Percentiles rank a stretch among this genome's conserved stretches.
These are phyloP conservation scores for Anguilla japonica DNA, from an alignment of 2,113 vertebrate species.

Conservation along the genomic window DNA sequence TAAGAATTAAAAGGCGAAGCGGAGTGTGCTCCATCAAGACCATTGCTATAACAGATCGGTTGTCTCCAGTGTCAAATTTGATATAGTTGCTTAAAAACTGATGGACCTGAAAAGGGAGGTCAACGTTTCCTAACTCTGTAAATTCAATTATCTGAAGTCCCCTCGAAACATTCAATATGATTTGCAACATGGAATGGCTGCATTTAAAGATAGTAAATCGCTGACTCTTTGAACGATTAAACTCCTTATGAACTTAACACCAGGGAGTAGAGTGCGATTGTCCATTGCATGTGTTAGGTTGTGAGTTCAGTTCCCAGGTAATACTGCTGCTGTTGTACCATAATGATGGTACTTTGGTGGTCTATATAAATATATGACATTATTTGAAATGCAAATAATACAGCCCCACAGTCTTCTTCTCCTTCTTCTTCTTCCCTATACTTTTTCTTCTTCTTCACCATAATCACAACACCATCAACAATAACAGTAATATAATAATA, in stretches of 20 bases:
- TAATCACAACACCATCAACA: not conserved
- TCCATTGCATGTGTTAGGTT: not conserved
- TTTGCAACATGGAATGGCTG: constrained; percentile 51
- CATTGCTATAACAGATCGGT: constrained; percentile 68
- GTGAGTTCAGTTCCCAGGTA: not conserved
- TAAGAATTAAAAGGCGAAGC: constrained; percentile 36
- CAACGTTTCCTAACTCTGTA: constrained; percentile 67
- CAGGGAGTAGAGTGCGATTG: not conserved
- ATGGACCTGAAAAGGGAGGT: constrained; percentile 68
- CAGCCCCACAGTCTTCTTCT: not conserved
- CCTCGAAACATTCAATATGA: constrained; percentile 38
- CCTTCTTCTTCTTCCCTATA: not conserved
- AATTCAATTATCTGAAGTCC: constrained; percentile 65
- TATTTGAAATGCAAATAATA: not conserved
- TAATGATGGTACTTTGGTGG: not conserved
- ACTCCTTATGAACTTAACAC: constrained; percentile 16
- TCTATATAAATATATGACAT: not conserved
- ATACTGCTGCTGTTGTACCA: not conserved
- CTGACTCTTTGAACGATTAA: constrained; percentile 26
- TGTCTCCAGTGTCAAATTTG: constrained; percentile 64
- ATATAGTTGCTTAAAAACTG: constrained; percentile 65
- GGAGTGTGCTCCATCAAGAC: constrained; percentile 49
- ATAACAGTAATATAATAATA: too few species aligned
- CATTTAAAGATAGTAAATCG: constrained; percentile 35
- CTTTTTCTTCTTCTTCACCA: not conserved